Percentiles rank a stretch among this genome's conserved stretches.
Evolutionary conservation across 2,797 vertebrate genomes (phyloP).

Genomic region (Nannoperca australis): DNA sequence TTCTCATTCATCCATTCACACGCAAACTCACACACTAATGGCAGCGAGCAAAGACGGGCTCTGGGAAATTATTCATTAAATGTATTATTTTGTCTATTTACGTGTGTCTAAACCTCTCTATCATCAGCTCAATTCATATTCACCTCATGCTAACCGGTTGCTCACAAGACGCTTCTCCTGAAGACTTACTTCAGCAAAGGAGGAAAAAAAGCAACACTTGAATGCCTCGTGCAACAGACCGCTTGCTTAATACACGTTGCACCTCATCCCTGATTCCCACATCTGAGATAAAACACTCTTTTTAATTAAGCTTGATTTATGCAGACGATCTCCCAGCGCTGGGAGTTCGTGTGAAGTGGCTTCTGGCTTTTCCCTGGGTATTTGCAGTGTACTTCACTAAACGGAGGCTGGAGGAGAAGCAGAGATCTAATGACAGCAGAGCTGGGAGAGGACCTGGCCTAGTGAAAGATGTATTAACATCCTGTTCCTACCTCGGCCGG

Average conservation of each 20-base stretch:
- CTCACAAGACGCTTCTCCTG: constrained; percentile 7
- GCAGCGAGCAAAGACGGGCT: neutral
- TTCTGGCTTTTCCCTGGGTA: constrained; percentile 63
- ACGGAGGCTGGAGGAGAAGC: constrained; percentile 47
- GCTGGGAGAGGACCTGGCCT: constrained; percentile 25
- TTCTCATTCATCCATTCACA: neutral
- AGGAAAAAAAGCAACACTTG: neutral
- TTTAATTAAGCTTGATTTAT: constrained; percentile 75
- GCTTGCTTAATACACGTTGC: constrained; percentile 50
- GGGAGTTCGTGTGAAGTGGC: constrained; percentile 67
- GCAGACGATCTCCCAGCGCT: constrained; percentile 48
- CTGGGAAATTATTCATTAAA: neutral
- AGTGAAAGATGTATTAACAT: constrained; percentile 42
- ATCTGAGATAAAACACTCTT: constrained; percentile 68
- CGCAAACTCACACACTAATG: neutral
- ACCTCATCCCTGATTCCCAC: constrained; percentile 53
- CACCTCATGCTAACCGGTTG: neutral
- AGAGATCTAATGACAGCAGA: constrained; percentile 39
- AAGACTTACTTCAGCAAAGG: constrained; percentile 18
- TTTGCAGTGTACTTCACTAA: constrained; percentile 53
- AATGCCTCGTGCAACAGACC: constrained; percentile 44
- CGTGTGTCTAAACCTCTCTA: neutral
- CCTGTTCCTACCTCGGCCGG: constrained; percentile 9
- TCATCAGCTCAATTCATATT: neutral
- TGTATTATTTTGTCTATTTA: neutral